Conservation (phyloP, 2,797 vertebrate genomes). For the Chloroceryle amazona region DNA sequence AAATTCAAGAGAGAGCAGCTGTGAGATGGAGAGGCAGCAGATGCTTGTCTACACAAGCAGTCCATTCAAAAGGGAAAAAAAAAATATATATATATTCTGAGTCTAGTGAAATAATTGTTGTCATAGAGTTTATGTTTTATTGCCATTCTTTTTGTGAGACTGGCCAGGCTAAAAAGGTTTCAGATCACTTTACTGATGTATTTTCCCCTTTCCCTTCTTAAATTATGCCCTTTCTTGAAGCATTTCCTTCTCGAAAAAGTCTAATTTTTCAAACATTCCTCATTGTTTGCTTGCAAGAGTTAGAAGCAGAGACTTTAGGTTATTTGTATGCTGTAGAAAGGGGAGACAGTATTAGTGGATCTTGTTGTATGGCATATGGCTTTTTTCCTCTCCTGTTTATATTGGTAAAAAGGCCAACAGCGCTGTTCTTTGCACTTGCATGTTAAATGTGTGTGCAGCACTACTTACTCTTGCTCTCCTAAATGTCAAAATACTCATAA, state of each 20-base stretch:
- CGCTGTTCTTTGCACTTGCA: not conserved
- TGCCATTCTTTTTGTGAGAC: slow-evolving; percentile 6
- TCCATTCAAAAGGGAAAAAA: slow-evolving; percentile 32
- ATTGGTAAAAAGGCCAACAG: not conserved
- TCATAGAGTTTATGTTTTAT: not conserved
- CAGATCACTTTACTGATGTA: not conserved
- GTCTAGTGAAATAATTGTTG: slow-evolving; percentile 48
- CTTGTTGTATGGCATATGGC: not conserved
- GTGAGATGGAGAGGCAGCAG: slow-evolving; percentile 57
- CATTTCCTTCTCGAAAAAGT: slow-evolving; percentile 19
- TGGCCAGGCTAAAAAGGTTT: not conserved
- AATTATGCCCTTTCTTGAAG: slow-evolving; percentile 5
- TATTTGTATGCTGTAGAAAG: not conserved
- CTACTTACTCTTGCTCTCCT: not conserved
- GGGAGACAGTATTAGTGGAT: not conserved
- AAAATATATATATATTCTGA: slow-evolving; percentile 33
- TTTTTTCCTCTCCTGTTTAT: not conserved
- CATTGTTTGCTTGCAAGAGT: not conserved
- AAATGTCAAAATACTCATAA: not conserved
- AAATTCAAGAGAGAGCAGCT: slow-evolving; percentile 56
- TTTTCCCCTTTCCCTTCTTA: slow-evolving; percentile 3
- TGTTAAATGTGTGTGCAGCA: not conserved
- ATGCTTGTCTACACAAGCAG: slow-evolving; percentile 48
- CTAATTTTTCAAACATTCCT: not conserved
- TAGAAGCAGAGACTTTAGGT: not conserved